Evolutionary conservation across 2,113 vertebrate genomes (phyloP).

Genomic region (Hyperopisus bebe): DNA sequence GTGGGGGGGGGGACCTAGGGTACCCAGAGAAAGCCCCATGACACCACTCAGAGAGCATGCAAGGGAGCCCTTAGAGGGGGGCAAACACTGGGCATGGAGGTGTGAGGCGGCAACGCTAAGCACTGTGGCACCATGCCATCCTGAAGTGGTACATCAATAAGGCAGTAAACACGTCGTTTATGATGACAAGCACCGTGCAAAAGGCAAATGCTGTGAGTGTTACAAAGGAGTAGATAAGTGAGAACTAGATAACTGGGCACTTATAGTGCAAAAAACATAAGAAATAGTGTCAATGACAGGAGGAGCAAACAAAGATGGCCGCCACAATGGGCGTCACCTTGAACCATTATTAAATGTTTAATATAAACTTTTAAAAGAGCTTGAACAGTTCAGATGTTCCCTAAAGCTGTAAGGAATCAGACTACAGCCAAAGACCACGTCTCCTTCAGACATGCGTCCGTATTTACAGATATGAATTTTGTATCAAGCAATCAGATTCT

Average conservation of each 20-base stretch:
- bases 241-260: background rate
- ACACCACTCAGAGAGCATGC: background rate
- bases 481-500: background rate
- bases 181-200: background rate
- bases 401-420: background rate
- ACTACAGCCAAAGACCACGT: background rate
- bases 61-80: background rate
- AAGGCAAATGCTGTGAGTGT: background rate
- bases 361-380: background rate
- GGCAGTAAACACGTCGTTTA: background rate
- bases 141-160: background rate
- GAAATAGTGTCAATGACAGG: background rate
- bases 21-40: background rate
- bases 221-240: background rate
- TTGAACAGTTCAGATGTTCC: background rate
- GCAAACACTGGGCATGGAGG: background rate
- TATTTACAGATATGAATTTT: background rate
- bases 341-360: background rate
- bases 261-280: background rate
- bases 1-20: background rate
- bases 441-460: background rate
- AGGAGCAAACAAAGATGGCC: background rate
- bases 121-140: background rate
- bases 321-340: background rate
- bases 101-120: background rate